These are phyloP conservation scores for Micropoecilia bifurca DNA, from an alignment of 2,797 vertebrate species.

Conservation along the genomic window DNA sequence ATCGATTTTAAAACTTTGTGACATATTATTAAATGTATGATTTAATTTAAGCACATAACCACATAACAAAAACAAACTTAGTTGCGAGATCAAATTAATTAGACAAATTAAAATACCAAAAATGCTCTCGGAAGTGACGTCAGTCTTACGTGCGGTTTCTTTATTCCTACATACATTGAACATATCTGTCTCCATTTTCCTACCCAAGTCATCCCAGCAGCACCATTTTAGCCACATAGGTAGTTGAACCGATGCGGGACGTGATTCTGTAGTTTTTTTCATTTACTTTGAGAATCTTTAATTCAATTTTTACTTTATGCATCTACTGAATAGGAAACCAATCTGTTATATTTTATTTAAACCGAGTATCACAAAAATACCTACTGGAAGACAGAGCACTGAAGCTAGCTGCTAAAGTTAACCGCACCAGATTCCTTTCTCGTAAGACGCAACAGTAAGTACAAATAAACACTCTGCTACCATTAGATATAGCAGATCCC, in stretches of 20 bases:
- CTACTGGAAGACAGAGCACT: conserved; percentile 3
- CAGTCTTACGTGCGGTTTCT: not conserved
- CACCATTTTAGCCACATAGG: conserved; percentile 70
- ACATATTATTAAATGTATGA: not conserved
- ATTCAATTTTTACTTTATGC: not conserved
- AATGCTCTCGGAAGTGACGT: not conserved
- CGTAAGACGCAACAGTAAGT: conserved; percentile 57
- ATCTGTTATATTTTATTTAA: not conserved
- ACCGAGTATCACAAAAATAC: not conserved
- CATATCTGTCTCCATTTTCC: conserved; percentile 75
- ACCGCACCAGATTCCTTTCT: conserved; percentile 22
- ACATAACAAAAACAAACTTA: not conserved
- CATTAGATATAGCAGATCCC: not conserved
- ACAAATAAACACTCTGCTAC: not conserved
- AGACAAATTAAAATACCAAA: not conserved
- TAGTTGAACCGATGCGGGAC: not conserved
- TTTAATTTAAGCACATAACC: not conserved
- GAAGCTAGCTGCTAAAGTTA: conserved; percentile 50
- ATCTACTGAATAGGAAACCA: not conserved
- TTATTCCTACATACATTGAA: not conserved
- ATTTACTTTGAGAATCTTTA: too few relatives aligned
- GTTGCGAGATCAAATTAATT: not conserved
- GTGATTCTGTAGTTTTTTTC: not conserved
- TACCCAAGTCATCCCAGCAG: conserved; percentile 24
- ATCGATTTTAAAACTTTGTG: not conserved